Evolutionary conservation across 2,888 invertebrate species (phyloP), one percentile per base, ranked within the genome.

Genomic region (Chrysolina americana): DNA sequence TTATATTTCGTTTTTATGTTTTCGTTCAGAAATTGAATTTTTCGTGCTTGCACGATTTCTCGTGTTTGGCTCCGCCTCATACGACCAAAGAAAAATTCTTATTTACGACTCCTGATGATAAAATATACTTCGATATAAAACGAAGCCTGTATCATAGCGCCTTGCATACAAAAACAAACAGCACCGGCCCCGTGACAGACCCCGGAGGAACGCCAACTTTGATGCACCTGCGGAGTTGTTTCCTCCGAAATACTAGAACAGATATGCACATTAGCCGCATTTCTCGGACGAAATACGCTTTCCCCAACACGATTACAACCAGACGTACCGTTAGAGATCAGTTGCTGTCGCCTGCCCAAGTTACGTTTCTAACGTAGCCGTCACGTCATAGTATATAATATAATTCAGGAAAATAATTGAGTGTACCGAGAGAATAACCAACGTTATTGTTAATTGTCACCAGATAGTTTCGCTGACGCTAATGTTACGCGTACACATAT

Each of bases 241-340:
- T 36, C 36, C 36, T 6, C 36, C 48, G 17, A 48, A n/a, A 48
- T 17, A 17, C 17, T 8, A 36, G 36, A 48, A 48, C 17, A 17
- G 10, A 48, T 17, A 48, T 48, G n/a, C 48, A 48, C 17, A 48
- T 48, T 17, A 48, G n/a, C 48, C 48, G 48, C 48, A 48, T 48
- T 48, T 48, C 48, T 17, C 36, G 8, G 8, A 36, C 36, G 8
- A 48, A 48, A 17, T 17, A 17, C 48, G 17, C 17, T 48, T 48
- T 17, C 48, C 48, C 48, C 17, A 48, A n/a, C 48, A 48, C 4
- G 48, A 17, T 48, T 48, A 48, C 10, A 9, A 10, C 48, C 17
- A 48, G 48, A 48, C 48, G 48, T 17, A 48, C 53, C 48, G 48
- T 53, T 53, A 53, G 21, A 53, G 19, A 53, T 53, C 21, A 53